Base-by-base conservation (phyloP, 2,113 vertebrate species). In the Zapus hudsonius region DNA sequence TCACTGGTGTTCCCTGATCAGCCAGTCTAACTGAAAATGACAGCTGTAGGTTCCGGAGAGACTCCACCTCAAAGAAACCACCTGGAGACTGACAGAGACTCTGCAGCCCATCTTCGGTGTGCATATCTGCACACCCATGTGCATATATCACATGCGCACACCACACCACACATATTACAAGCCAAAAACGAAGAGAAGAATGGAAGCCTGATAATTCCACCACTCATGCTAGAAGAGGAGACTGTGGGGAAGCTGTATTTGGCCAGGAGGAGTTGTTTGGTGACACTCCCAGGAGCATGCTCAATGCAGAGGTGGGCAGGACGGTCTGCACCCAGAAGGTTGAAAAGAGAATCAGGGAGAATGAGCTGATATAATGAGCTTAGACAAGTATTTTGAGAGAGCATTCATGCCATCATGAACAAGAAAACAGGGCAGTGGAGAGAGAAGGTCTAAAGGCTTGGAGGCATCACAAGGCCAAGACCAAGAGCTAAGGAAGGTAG, bases 321-420 rank as follows among this genome's bases (percentile, higher is more conserved):
- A 5, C 1, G 9, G 5, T 61, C 20, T 25, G 42, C 55, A 1
- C 2, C 2, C 2, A 25, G n/a, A 29, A 15, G 2, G 25, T 0
- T n/a, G 63, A 64, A 23, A 20, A 5, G 16, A 38, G 40, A 79
- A 47, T 20, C n/a, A 40, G 27, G 38, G 9, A 0, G 5, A 33
- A 22, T n/a, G 38, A 29, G 7, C 13, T 5, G 69, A 16, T 36
- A 3, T 0, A 31, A 10, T 15, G 23, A 66, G 4, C 3, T 6
- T 2, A 63, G 42, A 44, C 47, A 73, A 23, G n/a, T 17, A 4
- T 1, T 38, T 27, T 8, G 67, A 17, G 36, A 17, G 10, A 63
- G 29, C 11, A 15, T 40, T 66, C 23, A 57, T 66, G 66, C 29
- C 36, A 64, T 59, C 42, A 38, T 19, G 19, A 40, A 55, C n/a